Evolutionary conservation across 2,113 vertebrate species (phyloP).

Genomic region (Opisthocomus hoazin): DNA sequence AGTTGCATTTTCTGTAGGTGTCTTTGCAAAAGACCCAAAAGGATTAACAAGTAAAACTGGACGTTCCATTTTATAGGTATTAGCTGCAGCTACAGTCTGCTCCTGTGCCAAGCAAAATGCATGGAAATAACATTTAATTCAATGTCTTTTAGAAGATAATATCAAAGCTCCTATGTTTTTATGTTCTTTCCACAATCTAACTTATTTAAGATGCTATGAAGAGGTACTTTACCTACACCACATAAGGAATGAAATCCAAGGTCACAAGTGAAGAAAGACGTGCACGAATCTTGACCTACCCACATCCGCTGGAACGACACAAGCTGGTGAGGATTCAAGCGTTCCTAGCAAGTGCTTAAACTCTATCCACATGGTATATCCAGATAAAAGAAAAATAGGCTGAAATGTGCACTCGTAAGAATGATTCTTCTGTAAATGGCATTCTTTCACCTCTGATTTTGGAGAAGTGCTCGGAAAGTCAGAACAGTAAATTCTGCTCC

Average conservation of each 20-base stretch:
- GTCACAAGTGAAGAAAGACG: neutral
- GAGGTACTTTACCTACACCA: neutral
- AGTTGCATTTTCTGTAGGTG: neutral
- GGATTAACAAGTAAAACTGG: neutral
- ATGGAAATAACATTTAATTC: neutral
- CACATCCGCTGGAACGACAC: constrained; percentile 81
- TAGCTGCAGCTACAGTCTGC: neutral
- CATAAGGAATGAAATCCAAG: neutral
- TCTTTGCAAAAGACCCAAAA: neutral
- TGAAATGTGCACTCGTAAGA: constrained; percentile 78
- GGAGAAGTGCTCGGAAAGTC: constrained; percentile 65
- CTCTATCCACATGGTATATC: constrained; percentile 91
- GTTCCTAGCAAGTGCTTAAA: constrained; percentile 72
- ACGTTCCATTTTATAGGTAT: neutral
- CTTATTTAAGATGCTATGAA: neutral
- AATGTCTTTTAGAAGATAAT: neutral
- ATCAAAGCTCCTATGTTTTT: neutral
- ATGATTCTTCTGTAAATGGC: constrained; percentile 50
- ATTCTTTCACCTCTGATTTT: constrained; percentile 68
- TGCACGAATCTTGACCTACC: constrained; percentile 70
- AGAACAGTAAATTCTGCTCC: constrained; percentile 76
- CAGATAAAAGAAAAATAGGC: constrained; percentile 79
- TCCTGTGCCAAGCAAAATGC: neutral
- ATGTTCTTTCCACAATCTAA: neutral
- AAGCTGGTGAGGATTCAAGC: constrained; percentile 78